Conservation (phyloP, 2,113 vertebrate species). For the Pedetes capensis region DNA sequence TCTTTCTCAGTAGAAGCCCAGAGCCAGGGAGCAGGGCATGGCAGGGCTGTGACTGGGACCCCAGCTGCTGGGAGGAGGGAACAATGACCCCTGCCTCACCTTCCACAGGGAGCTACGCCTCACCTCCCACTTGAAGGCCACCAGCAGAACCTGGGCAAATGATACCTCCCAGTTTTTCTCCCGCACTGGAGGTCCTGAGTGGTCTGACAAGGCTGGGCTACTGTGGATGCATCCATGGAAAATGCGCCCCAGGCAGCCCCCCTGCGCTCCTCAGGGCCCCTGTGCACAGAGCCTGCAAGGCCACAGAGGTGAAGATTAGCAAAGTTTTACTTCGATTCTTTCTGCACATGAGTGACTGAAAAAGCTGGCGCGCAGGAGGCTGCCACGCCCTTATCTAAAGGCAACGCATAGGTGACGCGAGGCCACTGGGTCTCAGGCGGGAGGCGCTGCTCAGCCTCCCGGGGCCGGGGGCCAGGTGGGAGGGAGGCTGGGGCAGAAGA, state of each 20-base stretch:
- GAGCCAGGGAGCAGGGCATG: neutral
- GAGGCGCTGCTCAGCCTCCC: neutral
- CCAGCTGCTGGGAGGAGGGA: no score
- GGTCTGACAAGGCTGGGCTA: no score
- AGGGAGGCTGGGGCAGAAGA: neutral
- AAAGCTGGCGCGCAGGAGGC: slow-evolving; percentile 17
- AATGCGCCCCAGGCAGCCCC: neutral
- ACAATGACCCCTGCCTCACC: no score
- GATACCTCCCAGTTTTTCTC: no score
- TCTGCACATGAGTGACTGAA: slow-evolving; percentile 59
- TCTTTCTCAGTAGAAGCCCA: neutral
- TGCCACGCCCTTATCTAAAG: neutral
- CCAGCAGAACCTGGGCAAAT: no score
- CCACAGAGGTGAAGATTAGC: neutral
- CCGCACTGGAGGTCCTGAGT: no score
- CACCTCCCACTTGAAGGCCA: no score
- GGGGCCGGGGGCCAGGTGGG: neutral
- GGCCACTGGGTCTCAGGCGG: neutral
- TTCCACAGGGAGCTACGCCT: no score
- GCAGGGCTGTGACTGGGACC: neutral
- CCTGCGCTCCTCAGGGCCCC: neutral
- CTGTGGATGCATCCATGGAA: neutral
- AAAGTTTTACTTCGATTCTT: slow-evolving; percentile 63
- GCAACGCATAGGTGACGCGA: neutral
- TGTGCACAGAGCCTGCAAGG: rapidly evolving